These are phyloP conservation scores for Carassius auratus DNA, from an alignment of 2,113 vertebrate genomes.

Conservation along the genomic window DNA sequence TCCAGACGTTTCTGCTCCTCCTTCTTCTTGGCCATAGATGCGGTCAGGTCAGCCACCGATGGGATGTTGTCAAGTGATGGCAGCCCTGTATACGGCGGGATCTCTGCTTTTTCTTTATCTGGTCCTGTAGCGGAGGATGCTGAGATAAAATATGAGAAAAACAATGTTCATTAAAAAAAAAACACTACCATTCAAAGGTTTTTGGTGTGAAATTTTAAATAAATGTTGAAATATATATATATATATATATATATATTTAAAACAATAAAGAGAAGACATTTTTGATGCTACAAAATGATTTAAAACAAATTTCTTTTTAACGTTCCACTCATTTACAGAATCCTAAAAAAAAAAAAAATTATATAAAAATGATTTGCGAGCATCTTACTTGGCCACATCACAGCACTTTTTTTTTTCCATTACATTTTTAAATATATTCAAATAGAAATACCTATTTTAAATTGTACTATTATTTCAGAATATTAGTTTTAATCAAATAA, in stretches of 20 bases:
- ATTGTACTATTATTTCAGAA: no score
- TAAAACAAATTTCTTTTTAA: neutral
- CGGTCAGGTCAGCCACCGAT: constrained; percentile 78
- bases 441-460: no score
- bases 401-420: no score
- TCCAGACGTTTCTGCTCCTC: constrained; percentile 79
- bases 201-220: neutral
- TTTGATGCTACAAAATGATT: neutral
- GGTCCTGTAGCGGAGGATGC: constrained; percentile 41
- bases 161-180: neutral
- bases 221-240: no score
- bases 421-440: no score
- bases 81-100: constrained; percentile 65
- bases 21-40: constrained; percentile 78
- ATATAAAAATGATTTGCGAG: no score
- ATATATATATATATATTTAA: no score
- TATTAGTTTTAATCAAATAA: no score
- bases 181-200: neutral
- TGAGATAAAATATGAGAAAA: constrained; percentile 3
- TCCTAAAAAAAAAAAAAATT: no score
- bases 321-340: no score
- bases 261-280: neutral
- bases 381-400: no score
- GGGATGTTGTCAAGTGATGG: constrained; percentile 73
- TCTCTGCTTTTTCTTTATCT: constrained; percentile 66